Evolutionary conservation across 1,140 invertebrate genomes (phyloP), one percentile per base, ranked within the genome.

Genomic region (Listronotus bonariensis): DNA sequence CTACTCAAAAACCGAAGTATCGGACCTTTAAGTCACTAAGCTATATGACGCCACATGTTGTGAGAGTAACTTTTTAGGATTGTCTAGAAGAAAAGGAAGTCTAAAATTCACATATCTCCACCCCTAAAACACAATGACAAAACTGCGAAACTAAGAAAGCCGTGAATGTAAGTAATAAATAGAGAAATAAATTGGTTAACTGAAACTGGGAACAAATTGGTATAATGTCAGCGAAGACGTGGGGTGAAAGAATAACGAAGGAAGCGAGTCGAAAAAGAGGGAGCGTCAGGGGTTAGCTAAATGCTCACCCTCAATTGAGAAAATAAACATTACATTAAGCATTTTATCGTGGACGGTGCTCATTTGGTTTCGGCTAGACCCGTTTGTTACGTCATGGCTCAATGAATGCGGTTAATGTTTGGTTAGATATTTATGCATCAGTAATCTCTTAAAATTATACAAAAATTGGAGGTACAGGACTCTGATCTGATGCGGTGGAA

Each of bases 321-420:
- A 70, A 70, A 70, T 70, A 70, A 70, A 70, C 68, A 70, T 70
- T 67, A 70, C 61, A 70, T 70, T 70, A 70, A 65, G 61, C 68
- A 54, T 65, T 64, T 64, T 64, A 64, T 64, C 61, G 61, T 64
- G 61, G 53, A 64, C 60, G 52, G 52, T 17, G 60, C 60, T 63
- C 60, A 63, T 63, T 55, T 61, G 58, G 58, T 46, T 61, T 52
- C 31, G 58, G 42, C 58, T 61, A 52, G 11, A 41, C 40, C 52
- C 58, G 41, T 61, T 61, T 61, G 58, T 61, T 61, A 61, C 38
- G 58, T 26, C n/a, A 51, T 34, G 48, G 12, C 14, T 17, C 12
- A 34, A 34, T 51, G 48, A 26, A 31, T 51, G 18, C 48, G 48
- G 48, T 34, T 14, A 26, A 51, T 31, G 48, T 51, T 51, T 51